phyloP scores from a whole-genome alignment of 2,113 vertebrate genomes.

The Ploceus nigricollis region DNA sequence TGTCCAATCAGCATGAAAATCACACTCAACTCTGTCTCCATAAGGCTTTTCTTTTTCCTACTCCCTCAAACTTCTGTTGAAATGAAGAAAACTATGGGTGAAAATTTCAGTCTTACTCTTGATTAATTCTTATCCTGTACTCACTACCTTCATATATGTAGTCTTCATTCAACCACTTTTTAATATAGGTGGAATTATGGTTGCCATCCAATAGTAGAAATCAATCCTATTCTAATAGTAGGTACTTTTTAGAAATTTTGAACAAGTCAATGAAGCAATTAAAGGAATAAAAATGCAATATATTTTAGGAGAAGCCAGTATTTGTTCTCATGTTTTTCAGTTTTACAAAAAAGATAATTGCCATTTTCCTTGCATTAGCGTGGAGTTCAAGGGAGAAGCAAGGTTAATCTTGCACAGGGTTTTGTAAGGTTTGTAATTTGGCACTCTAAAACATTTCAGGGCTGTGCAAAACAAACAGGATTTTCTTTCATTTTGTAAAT shows the following conservation, averaged over 20 bases:
- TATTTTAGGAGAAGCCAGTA: not conserved
- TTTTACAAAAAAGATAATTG: not conserved
- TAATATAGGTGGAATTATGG: not conserved
- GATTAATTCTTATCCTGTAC: not conserved
- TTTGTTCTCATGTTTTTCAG: not conserved
- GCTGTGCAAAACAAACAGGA: not conserved
- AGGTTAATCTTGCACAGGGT: not conserved
- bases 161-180: not conserved
- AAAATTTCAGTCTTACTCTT: not conserved
- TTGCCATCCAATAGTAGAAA: not conserved
- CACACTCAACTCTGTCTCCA: not conserved
- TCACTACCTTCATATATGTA: not conserved
- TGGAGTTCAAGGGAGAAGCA: not conserved
- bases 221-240: not conserved
- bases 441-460: not conserved
- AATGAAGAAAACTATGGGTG: not conserved
- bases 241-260: not conserved
- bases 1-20: not conserved
- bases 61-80: not conserved
- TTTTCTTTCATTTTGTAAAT: not conserved
- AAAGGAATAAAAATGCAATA: not conserved
- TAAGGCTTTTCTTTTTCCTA: not conserved
- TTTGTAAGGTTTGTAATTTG: not conserved
- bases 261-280: not conserved
- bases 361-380: accelerated